Percentiles rank a stretch among this genome's conserved stretches.
Conservation (phyloP, 2,797 vertebrate genomes). For the Gallinago nigripennis region DNA sequence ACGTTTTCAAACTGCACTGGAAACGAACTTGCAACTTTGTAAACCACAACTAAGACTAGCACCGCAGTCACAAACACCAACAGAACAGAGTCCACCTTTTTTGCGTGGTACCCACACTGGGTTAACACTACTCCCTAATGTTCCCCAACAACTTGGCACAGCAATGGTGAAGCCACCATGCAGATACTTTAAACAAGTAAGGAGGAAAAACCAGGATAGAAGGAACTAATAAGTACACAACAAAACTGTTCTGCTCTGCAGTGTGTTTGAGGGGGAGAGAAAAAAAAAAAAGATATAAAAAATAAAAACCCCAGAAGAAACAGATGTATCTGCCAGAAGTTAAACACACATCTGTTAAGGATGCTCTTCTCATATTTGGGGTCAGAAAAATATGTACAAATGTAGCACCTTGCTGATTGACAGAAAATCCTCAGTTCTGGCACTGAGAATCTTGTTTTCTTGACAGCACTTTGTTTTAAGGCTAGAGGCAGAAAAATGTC, state of each 20-base stretch:
- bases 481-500: slow-evolving; percentile 85
- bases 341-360: slow-evolving; percentile 83
- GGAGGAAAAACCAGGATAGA: slow-evolving; percentile 7
- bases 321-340: slow-evolving; percentile 83
- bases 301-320: slow-evolving; percentile 67
- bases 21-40: not conserved
- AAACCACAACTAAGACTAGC: not conserved
- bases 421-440: slow-evolving; percentile 83
- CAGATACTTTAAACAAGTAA: not conserved
- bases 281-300: slow-evolving; percentile 41
- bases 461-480: slow-evolving; percentile 88
- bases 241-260: slow-evolving; percentile 30
- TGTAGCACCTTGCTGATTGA: slow-evolving; percentile 82
- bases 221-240: slow-evolving; percentile 57
- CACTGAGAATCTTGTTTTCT: slow-evolving; percentile 83
- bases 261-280: slow-evolving; percentile 54
- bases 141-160: not conserved
- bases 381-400: slow-evolving; percentile 86
- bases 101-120: accelerated
- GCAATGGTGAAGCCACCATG: not conserved
- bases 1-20: not conserved
- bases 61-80: not conserved
- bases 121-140: not conserved
- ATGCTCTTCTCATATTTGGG: slow-evolving; percentile 81
- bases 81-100: not conserved